phyloP scores from a whole-genome alignment of 2,888 invertebrate species.

The Nudaria mundana region DNA sequence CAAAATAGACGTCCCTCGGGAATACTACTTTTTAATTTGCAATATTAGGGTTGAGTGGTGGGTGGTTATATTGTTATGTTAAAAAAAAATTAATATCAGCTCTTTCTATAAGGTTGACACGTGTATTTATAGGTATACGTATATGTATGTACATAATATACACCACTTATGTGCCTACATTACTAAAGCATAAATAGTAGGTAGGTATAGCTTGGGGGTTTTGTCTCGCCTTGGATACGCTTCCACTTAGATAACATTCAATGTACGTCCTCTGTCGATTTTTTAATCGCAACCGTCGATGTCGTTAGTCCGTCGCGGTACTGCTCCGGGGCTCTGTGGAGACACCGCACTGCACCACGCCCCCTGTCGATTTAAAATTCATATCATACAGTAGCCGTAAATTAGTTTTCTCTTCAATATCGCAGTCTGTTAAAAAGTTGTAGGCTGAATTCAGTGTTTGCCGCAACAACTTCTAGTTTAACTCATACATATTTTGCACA shows the following conservation, averaged over 20 bases:
- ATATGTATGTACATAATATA: too few species aligned
- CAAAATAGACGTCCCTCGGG: slow-evolving; percentile 66
- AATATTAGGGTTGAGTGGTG: slow-evolving; percentile 65
- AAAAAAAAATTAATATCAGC: too few species aligned
- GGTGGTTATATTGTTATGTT: slow-evolving; percentile 32
- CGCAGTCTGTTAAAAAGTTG: slow-evolving; percentile 28
- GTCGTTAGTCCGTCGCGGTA: slow-evolving; percentile 41
- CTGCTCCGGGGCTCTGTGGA: slow-evolving; percentile 37
- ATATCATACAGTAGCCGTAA: slow-evolving; percentile 44
- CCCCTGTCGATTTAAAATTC: slow-evolving; percentile 52
- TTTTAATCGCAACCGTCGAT: slow-evolving; percentile 54
- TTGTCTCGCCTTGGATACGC: slow-evolving; percentile 7
- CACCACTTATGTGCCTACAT: too few species aligned
- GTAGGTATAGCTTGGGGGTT: too few species aligned
- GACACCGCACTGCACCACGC: slow-evolving; percentile 24
- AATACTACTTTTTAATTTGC: slow-evolving; percentile 78
- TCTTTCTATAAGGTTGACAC: too few species aligned
- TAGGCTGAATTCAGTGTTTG: slow-evolving; percentile 8
- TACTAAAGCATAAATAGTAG: too few species aligned
- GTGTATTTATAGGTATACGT: too few species aligned
- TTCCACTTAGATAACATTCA: slow-evolving; percentile 37
- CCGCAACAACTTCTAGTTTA: background rate
- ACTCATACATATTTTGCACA: background rate
- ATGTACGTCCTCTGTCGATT: slow-evolving; percentile 47
- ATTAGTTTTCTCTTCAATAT: slow-evolving; percentile 47